Evolutionary conservation across 2,797 vertebrate genomes (phyloP), one percentile per base, ranked within the genome.

Genomic region (Anabas testudineus): DNA sequence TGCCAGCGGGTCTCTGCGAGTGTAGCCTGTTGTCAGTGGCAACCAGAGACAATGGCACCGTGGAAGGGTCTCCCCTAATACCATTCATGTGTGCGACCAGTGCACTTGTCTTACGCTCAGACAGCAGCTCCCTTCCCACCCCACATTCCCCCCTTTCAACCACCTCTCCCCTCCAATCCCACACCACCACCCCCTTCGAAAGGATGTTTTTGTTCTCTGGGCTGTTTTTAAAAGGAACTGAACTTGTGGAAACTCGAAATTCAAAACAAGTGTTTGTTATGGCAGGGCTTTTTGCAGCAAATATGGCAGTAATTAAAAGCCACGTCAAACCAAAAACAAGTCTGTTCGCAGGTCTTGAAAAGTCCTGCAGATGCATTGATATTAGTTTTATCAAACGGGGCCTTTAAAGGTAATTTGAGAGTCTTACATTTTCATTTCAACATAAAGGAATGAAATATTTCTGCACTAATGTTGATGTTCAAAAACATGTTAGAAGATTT

Each of bases 1-100:
- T 8, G 71, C 79, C 78, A 36, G 81, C 67, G 24, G 51, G 71
- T 59, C 81, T 78, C 82, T 71, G 72, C 3, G 10, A 83, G 71
- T 53, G 36, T 28, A 49, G 45, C 59, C 66, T 4, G 90, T 92
- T 61, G 88, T 78, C 85, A 84, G 7, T 74, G 75, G 90, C 81
- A 88, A 91, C 92, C 3, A 1, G 75, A 71, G 67, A 91, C 88
- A 92, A 92, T 88, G 78, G 82, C 69, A 58, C 64, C 16, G 58
- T 81, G 74, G 70, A 79, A 70, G 87, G 82, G 81, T 85, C 81
- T 81, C 89, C 81, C 82, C 76, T 81, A 85, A 74, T 80, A 68
- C 82, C 77, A 85, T 92, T 90, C 87, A 88, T 88, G 78, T 84
- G 69, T 77, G 37, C 54, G 69, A 73, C 82, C 81, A 55, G 46